Conservation (phyloP, 2,113 vertebrate genomes). For the Bos indicus region DNA sequence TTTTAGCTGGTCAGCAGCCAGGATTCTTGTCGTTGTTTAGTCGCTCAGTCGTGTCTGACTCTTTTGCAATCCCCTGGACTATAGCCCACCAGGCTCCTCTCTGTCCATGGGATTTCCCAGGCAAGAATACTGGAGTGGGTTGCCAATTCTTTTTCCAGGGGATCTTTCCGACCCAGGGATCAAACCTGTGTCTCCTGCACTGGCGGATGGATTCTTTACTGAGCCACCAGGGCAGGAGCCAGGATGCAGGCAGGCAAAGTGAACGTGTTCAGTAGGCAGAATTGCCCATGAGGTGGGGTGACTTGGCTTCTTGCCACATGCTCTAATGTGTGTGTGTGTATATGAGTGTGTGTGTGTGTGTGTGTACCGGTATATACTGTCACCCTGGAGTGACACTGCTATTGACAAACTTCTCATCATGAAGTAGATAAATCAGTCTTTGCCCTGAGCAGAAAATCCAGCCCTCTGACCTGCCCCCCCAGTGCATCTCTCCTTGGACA, state of each 20-base stretch:
- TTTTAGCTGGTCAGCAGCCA: fast-evolving
- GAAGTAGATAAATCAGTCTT: not conserved
- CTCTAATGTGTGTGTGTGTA: not conserved
- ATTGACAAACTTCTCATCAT: not conserved
- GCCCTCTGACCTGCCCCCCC: not conserved
- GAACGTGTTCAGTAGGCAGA: fast-evolving
- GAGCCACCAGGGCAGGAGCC: not conserved
- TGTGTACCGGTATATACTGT: not conserved
- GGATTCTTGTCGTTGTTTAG: not conserved
- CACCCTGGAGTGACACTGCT: no score
- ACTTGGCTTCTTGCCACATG: not conserved
- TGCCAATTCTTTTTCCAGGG: not conserved
- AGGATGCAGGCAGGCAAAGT: not conserved
- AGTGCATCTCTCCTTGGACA: not conserved
- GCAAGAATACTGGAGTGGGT: not conserved
- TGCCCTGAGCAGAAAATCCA: no score
- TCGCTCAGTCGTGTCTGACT: not conserved
- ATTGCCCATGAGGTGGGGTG: fast-evolving
- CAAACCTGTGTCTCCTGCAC: not conserved
- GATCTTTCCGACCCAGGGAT: not conserved
- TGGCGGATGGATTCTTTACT: not conserved
- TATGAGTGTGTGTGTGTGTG: no score
- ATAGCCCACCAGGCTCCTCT: not conserved
- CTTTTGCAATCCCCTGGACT: not conserved
- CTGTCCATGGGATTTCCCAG: not conserved